Evolutionary conservation across 1,140 invertebrate species (phyloP), one percentile per base, ranked within the genome.

Genomic region (Homalodisca vitripennis): DNA sequence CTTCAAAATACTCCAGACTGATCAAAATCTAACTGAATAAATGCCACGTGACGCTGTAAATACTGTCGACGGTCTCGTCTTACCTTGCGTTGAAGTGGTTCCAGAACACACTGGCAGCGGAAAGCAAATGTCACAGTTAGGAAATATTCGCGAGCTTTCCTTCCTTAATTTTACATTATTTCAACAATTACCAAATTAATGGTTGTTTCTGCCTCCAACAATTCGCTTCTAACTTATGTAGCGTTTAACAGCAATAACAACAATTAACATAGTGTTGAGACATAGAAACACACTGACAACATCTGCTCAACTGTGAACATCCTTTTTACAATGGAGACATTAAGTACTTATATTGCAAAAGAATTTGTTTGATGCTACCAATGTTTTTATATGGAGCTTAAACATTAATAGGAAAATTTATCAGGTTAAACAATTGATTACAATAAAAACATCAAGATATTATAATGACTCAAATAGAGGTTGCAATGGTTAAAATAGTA

Each of bases 61-160:
- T 41, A 41, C 34, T 67, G 6, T 53, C 13, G 48, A 20, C 22
- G 13, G 22, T n/a, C 22, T 53, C 48, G 76, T 87, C 92, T 95
- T 94, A 96, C 93, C 93, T 95, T 87, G 92, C 90, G 82, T 95
- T 95, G 92, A 96, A 95, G 90, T 95, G 92, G 88, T 93, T 95
- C 93, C 93, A 95, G 91, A 95, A 94, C 84, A 94, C 90, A 92
- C 92, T 95, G 72, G 80, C 79, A 80, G 78, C 78, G 80, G 74
- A 78, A 76, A 79, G 75, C 77, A 73, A 80, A 77, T 77, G 72
- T 75, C 64, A 73, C 48, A 53, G 48, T 53, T 53, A 53, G 48
- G 48, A 53, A 53, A 53, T 53, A 53, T 53, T 53, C 48, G 48
- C 48, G 48, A 53, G 13, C 12, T 53, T 53, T 6, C 12, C 13